Percentiles rank a stretch among this genome's conserved stretches.
Evolutionary conservation across 1,140 invertebrate species (phyloP).

Genomic region (Sarcophaga peregrina): DNA sequence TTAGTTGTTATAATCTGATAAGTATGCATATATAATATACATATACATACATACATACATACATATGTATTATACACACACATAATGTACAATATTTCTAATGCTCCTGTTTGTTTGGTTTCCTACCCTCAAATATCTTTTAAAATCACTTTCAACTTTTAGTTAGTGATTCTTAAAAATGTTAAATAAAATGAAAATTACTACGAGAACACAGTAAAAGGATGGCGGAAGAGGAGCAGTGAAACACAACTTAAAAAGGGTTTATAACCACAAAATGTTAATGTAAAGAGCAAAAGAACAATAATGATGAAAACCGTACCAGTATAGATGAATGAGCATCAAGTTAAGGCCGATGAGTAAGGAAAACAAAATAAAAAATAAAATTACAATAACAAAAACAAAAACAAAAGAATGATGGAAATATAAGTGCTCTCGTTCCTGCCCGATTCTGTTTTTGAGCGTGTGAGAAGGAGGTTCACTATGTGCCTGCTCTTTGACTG

Average conservation of each 20-base stretch:
- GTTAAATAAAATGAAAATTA: not conserved
- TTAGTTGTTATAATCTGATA: too few species aligned
- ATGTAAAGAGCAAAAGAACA: slow-evolving; percentile 43
- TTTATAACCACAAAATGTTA: slow-evolving; percentile 16
- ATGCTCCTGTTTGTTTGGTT: not conserved
- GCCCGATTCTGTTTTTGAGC: too few species aligned
- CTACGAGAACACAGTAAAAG: not conserved
- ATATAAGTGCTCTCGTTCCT: not conserved
- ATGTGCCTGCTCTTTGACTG: not conserved
- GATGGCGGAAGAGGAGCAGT: not conserved
- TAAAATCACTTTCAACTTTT: not conserved
- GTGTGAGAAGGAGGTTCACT: not conserved
- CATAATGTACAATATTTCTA: not conserved
- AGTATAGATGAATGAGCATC: slow-evolving; percentile 20
- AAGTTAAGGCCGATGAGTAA: slow-evolving; percentile 31
- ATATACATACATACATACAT: too few species aligned
- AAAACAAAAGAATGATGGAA: slow-evolving; percentile 2
- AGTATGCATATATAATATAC: too few species aligned
- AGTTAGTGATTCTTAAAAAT: not conserved
- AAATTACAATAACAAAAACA: slow-evolving; percentile 20
- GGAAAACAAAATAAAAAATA: not conserved
- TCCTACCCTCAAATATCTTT: not conserved
- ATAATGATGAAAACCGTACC: slow-evolving; percentile 52
- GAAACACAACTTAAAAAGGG: not conserved
- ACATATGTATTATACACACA: too few species aligned